Conservation (phyloP, 2,888 invertebrate genomes). For the Ernsta delagoae region DNA sequence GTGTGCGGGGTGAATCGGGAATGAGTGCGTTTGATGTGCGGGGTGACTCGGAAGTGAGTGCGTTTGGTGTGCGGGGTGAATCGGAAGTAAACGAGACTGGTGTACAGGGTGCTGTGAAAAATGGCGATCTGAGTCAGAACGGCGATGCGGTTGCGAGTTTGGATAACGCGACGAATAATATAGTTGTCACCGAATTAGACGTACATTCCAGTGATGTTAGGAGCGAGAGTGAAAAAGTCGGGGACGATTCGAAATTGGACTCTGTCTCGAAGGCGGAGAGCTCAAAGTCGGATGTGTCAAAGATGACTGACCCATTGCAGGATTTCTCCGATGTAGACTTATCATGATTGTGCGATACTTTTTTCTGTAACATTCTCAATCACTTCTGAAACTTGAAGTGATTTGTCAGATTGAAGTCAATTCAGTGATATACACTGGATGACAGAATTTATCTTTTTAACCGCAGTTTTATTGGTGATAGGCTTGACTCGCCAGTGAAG, state of each 20-base stretch:
- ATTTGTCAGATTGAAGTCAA: neutral
- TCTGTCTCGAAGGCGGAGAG: slow-evolving; percentile 42
- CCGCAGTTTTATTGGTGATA: too few species aligned
- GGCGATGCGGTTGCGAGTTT: neutral
- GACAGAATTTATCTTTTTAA: too few species aligned
- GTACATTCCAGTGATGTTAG: slow-evolving; percentile 7
- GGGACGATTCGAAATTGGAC: slow-evolving; percentile 36
- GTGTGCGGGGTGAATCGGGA: slow-evolving; percentile 24
- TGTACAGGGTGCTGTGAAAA: neutral
- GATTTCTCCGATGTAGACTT: slow-evolving; percentile 68
- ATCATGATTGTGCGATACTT: slow-evolving; percentile 63
- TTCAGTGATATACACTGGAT: neutral
- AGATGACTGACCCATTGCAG: slow-evolving; percentile 58
- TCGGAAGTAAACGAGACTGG: neutral
- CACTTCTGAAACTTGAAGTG: slow-evolving; percentile 5
- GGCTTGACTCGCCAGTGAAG: too few species aligned
- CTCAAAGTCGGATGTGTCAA: slow-evolving; percentile 44
- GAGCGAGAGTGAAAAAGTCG: neutral
- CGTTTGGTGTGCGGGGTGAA: neutral
- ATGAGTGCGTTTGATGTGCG: neutral
- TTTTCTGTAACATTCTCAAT: slow-evolving; percentile 50
- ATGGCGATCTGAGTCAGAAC: neutral
- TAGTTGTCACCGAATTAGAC: slow-evolving; percentile 12
- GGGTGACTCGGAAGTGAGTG: neutral
- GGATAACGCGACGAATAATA: too few species aligned